Evolutionary conservation across 2,888 invertebrate species (phyloP), one percentile per base, ranked within the genome.

Genomic region (Scaptomyza caliginosa): DNA sequence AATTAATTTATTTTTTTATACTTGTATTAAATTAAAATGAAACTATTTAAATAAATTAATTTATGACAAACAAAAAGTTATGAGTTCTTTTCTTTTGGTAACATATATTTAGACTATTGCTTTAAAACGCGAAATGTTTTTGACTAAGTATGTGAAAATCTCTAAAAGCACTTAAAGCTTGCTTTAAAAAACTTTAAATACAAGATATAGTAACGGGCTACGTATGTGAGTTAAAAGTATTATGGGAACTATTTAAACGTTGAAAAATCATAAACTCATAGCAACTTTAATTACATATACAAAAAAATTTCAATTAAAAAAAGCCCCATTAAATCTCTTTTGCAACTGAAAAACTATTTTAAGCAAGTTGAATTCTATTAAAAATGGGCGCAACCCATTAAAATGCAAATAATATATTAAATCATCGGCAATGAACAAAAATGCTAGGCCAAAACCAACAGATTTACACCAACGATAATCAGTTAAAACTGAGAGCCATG

Each of bases 31-130:
- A 85, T 81, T 75, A 72, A 83, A 68, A 17, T 13, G 8, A 43
- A 65, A 72, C 69, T 83, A 83, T 88, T 88, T 88, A 86, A 88
- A 84, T 84, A 88, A 88, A 87, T 68, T 83, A 76, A 75, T 82
- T 87, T 88, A 86, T 83, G 19, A 56, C 10, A 23, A 51, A 40
- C 13, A 2, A 43, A 43, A 43, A 16, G 10, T 30, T 28, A 11
- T 11, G 4, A n/a, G n/a, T n/a, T n/a, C n/a, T n/a, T n/a, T n/a
- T n/a, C n/a, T n/a, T n/a, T n/a, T n/a, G n/a, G n/a, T n/a, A n/a
- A n/a, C n/a, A n/a, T n/a, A n/a, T n/a, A n/a, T n/a, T n/a, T n/a
- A n/a, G n/a, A n/a, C n/a, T n/a, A n/a, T n/a, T n/a, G n/a, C n/a
- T n/a, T n/a, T n/a, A n/a, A n/a, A n/a, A n/a, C n/a, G n/a, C n/a